Conservation (phyloP, 2,888 invertebrate genomes). For the Drosophila kanekoi region DNA sequence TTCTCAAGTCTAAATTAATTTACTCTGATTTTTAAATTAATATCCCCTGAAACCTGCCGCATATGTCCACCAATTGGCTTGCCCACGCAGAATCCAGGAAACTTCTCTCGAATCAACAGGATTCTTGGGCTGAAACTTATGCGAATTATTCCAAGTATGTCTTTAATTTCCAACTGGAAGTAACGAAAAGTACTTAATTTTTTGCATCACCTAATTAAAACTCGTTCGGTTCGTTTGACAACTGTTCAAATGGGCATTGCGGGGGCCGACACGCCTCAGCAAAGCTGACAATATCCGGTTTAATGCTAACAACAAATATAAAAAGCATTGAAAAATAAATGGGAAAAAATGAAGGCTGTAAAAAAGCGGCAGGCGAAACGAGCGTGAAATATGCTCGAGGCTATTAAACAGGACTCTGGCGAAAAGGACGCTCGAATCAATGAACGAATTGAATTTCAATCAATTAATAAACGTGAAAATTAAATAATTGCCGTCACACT, state of each 20-base stretch:
- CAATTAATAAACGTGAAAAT: slow-evolving; percentile 63
- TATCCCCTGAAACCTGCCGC: slow-evolving; percentile 44
- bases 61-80: slow-evolving; percentile 45
- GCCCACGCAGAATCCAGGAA: slow-evolving; percentile 43
- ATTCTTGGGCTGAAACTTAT: too few species aligned
- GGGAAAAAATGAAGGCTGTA: slow-evolving; percentile 9
- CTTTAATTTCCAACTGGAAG: too few species aligned
- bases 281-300: slow-evolving; percentile 57
- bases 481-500: slow-evolving; percentile 53
- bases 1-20: slow-evolving; percentile 42
- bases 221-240: slow-evolving; percentile 29
- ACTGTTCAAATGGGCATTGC: neutral
- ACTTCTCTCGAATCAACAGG: slow-evolving; percentile 1
- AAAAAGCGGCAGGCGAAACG: slow-evolving; percentile 24
- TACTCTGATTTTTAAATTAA: slow-evolving; percentile 63
- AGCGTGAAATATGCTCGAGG: slow-evolving; percentile 43
- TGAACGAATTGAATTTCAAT: slow-evolving; percentile 52
- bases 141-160: too few species aligned
- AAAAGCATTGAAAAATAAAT: slow-evolving; percentile 1
- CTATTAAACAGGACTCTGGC: slow-evolving; percentile 29
- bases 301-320: slow-evolving; percentile 20
- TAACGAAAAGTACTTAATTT: slow-evolving; percentile 27
- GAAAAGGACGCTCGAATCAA: slow-evolving; percentile 13
- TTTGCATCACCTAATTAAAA: slow-evolving; percentile 58
- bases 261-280: slow-evolving; percentile 26